Percentiles rank a stretch among this genome's conserved stretches.
These are phyloP conservation scores for Porites lobata DNA, from an alignment of 92 coral and sea anemone genomes.

Conservation along the genomic window DNA sequence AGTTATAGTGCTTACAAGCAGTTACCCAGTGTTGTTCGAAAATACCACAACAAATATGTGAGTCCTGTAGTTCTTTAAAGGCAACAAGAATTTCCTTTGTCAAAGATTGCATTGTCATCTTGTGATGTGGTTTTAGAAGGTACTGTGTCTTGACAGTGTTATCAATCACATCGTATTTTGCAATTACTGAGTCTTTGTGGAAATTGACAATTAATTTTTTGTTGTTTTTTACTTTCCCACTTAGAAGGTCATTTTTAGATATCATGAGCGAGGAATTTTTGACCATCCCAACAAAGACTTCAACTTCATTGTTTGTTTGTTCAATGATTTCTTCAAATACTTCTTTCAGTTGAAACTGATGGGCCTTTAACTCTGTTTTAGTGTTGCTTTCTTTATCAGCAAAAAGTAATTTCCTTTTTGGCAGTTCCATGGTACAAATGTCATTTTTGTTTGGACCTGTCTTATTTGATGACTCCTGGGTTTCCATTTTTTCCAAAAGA, in stretches of 20 bases:
- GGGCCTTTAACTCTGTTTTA: constrained; percentile 3
- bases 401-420: background rate
- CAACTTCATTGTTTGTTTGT: background rate
- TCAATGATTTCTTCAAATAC: constrained; percentile 12
- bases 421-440: background rate
- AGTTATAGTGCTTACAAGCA: constrained; percentile 10
- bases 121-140: constrained; percentile 14
- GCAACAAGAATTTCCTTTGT: constrained; percentile 13
- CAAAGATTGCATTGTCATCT: constrained; percentile 21
- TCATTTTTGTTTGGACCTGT: background rate
- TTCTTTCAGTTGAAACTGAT: background rate
- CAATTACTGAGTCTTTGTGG: background rate
- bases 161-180: background rate
- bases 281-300: constrained; percentile 8
- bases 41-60: background rate
- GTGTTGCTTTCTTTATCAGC: background rate
- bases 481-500: background rate
- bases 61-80: constrained; percentile 10
- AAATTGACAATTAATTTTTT: background rate
- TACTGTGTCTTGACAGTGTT: background rate
- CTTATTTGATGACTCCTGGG: background rate
- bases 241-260: background rate
- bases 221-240: background rate
- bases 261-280: background rate
- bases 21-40: constrained; percentile 26